These are phyloP conservation scores for Amblyornis subalaris DNA, from an alignment of 2,113 vertebrate genomes.

Conservation along the genomic window DNA sequence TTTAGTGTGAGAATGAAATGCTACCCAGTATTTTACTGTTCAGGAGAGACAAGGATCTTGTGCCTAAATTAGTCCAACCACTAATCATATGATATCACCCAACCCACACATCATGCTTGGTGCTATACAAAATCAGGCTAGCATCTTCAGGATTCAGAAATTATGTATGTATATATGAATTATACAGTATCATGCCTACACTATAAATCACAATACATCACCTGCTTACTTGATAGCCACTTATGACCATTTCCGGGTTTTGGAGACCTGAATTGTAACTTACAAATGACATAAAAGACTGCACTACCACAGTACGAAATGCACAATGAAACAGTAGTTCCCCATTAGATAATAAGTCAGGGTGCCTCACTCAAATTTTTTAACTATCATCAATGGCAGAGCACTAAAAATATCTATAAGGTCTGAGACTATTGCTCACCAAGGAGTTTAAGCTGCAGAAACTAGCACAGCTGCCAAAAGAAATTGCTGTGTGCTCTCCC, in stretches of 20 bases:
- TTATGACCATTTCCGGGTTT: not conserved
- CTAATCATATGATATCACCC: not conserved
- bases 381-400: not conserved
- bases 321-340: not conserved
- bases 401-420: slow-evolving; percentile 20
- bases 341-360: not conserved
- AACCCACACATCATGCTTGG: not conserved
- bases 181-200: not conserved
- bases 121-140: not conserved
- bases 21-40: not conserved
- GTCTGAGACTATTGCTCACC: not conserved
- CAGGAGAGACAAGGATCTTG: not conserved
- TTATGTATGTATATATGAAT: not conserved
- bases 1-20: not conserved
- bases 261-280: not conserved
- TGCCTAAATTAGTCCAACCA: not conserved
- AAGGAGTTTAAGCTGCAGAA: slow-evolving; percentile 4
- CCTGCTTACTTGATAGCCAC: not conserved
- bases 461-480: slow-evolving; percentile 8
- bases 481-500: not conserved
- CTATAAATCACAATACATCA: not conserved
- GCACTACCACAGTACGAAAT: not conserved
- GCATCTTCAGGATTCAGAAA: not conserved
- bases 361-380: not conserved
- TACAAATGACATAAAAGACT: not conserved